A percentile compares a stretch with the other conserved stretches of the same genome.
Conservation (phyloP, 2,113 vertebrate genomes). For the Saiga tatarica region DNA sequence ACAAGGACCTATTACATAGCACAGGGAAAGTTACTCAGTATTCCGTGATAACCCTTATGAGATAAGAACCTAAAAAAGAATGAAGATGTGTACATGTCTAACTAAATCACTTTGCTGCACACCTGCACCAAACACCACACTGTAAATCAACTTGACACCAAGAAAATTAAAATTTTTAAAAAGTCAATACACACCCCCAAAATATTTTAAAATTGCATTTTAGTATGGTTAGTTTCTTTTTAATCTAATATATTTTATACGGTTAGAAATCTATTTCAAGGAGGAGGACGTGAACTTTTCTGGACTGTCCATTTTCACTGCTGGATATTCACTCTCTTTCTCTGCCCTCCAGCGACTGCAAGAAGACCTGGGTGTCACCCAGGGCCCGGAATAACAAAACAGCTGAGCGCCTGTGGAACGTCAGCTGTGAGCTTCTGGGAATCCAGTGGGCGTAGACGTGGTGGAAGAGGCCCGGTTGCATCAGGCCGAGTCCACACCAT, state of each 20-base stretch:
- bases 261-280: neutral
- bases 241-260: neutral
- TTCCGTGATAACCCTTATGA: neutral
- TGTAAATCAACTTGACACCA: neutral
- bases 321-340: neutral
- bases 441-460: constrained; percentile 88
- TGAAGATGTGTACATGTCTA: neutral
- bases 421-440: constrained; percentile 93
- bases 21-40: neutral
- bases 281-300: neutral
- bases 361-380: constrained; percentile 88
- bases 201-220: neutral
- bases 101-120: neutral
- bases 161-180: neutral
- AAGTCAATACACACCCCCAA: neutral
- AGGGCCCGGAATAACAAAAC: constrained; percentile 82
- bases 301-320: neutral
- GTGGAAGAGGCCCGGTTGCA: neutral
- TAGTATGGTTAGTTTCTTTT: neutral
- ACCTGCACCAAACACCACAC: neutral
- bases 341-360: constrained; percentile 88
- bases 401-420: constrained; percentile 88
- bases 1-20: neutral
- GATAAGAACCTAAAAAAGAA: neutral
- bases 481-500: neutral